phyloP scores from a whole-genome alignment of 2,797 vertebrate genomes.

The Acomys russatus region DNA sequence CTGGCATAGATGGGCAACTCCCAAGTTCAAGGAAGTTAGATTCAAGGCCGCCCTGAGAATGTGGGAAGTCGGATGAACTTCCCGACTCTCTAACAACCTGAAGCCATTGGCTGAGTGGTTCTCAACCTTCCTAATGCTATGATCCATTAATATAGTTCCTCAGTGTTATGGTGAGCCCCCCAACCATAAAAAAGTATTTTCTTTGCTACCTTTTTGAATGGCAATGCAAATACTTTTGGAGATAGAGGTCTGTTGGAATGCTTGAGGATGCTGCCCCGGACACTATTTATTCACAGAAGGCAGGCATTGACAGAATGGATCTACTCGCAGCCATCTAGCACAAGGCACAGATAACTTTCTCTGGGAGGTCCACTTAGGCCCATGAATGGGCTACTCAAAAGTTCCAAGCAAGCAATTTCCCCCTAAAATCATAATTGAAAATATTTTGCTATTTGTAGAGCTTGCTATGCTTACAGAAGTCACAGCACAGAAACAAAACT shows the following conservation, averaged over 20 bases:
- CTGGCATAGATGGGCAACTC: neutral
- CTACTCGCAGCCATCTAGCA: neutral
- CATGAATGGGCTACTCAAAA: neutral
- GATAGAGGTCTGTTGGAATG: neutral
- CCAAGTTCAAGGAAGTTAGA: conserved; percentile 7
- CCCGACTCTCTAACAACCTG: neutral
- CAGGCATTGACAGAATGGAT: neutral
- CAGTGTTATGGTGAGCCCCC: neutral
- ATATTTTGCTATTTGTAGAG: neutral
- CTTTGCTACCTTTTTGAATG: neutral
- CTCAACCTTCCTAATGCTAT: neutral
- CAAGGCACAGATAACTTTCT: neutral
- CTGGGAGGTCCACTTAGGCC: neutral
- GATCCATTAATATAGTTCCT: neutral
- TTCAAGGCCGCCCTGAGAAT: neutral
- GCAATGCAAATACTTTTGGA: neutral
- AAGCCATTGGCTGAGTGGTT: neutral
- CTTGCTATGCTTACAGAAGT: conserved; percentile 57
- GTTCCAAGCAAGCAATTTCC: neutral
- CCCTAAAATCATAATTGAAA: conserved; percentile 60
- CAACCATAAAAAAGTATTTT: neutral
- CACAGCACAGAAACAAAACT: neutral
- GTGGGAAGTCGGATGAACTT: neutral
- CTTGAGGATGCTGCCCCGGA: neutral
- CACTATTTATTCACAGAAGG: neutral